Percentiles rank a stretch among this genome's conserved stretches.
phyloP scores from a whole-genome alignment of 2,888 invertebrate species.

The Athalia circularis region DNA sequence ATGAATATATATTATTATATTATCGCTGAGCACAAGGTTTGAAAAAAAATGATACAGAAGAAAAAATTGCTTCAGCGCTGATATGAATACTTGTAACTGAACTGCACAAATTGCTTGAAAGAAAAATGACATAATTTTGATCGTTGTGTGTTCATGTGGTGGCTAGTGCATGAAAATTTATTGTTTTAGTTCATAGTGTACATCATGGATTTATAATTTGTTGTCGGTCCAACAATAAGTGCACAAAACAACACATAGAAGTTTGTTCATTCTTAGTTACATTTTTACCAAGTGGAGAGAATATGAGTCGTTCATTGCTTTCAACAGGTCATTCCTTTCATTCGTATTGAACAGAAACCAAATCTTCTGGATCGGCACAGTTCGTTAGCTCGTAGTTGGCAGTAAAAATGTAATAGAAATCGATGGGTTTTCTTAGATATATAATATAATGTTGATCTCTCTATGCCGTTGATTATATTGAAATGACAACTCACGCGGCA shows the following conservation, averaged over 20 bases:
- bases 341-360: neutral
- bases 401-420: conserved; percentile 12
- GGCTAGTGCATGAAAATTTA: conserved; percentile 38
- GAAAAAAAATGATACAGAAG: too few relatives aligned
- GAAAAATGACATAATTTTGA: conserved; percentile 1
- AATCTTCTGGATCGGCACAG: neutral
- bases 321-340: neutral
- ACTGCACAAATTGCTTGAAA: neutral
- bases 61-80: too few relatives aligned
- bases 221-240: conserved; percentile 33
- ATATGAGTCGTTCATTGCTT: neutral
- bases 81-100: too few relatives aligned
- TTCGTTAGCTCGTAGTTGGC: neutral
- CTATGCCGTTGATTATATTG: neutral
- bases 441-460: conserved; percentile 25
- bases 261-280: conserved; percentile 2
- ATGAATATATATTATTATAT: too few relatives aligned
- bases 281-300: conserved; percentile 3
- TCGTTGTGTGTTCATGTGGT: conserved; percentile 33
- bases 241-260: conserved; percentile 19
- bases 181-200: neutral
- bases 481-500: conserved; percentile 2
- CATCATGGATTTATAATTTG: conserved; percentile 10
- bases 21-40: neutral
- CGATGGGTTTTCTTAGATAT: conserved; percentile 12